These are phyloP conservation scores for Popillia japonica DNA, from an alignment of 1,140 invertebrate genomes.

Conservation along the genomic window DNA sequence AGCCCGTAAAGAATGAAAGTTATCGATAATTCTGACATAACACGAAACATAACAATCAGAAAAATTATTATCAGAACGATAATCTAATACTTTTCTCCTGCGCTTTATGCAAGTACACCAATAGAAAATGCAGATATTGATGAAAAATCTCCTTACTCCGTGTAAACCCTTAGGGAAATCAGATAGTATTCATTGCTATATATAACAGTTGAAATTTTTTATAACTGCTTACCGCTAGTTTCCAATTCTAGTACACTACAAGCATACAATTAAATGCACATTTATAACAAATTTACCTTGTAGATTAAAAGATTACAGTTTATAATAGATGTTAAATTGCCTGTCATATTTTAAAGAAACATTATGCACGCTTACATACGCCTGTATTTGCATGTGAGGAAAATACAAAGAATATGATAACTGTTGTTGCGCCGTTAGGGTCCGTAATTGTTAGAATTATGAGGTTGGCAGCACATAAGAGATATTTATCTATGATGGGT, in stretches of 20 bases:
- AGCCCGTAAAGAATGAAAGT: no score
- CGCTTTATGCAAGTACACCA: no score
- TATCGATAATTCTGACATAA: no score
- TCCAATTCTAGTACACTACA: background rate
- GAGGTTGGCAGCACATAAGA: slow-evolving; percentile 1
- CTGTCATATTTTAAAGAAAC: background rate
- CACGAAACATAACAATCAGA: no score
- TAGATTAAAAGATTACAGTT: slow-evolving; percentile 1
- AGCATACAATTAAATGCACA: background rate
- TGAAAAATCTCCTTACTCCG: background rate
- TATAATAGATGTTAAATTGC: background rate
- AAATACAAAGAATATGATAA: slow-evolving; percentile 11
- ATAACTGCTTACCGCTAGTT: background rate
- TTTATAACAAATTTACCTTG: background rate
- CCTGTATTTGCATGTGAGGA: background rate
- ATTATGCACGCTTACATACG: slow-evolving; percentile 2
- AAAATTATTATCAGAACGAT: no score
- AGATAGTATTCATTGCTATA: background rate
- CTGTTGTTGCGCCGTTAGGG: background rate
- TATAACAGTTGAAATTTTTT: background rate
- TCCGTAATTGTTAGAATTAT: slow-evolving; percentile 15
- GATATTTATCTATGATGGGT: background rate
- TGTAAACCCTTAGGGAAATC: background rate
- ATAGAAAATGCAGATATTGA: background rate
- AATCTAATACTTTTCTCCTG: no score